phyloP scores from a whole-genome alignment of 2,888 invertebrate species.

The Zelleria hepariella region DNA sequence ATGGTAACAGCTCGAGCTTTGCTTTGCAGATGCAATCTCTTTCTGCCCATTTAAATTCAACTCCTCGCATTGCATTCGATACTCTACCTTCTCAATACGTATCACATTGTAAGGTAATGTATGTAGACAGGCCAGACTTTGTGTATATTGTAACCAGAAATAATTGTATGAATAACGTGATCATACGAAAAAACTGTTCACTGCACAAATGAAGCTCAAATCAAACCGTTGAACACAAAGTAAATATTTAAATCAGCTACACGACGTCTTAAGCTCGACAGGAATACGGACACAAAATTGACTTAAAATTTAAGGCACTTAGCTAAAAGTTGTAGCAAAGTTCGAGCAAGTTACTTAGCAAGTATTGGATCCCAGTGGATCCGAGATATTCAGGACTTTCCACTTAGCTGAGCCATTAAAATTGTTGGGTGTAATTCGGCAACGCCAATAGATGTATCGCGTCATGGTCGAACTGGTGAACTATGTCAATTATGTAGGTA shows the following conservation, averaged over 20 bases:
- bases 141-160: too few species aligned
- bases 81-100: too few species aligned
- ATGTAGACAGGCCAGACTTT: too few species aligned
- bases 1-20: background rate
- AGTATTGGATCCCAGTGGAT: conserved; percentile 31
- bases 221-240: background rate
- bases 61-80: too few species aligned
- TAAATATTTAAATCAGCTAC: conserved; percentile 1
- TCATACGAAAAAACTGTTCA: background rate
- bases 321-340: conserved; percentile 40
- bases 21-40: background rate
- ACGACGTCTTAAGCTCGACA: background rate
- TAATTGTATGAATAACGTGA: too few species aligned
- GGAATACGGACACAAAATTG: conserved; percentile 35
- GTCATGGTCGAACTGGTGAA: background rate
- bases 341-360: conserved; percentile 35
- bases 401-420: conserved; percentile 2
- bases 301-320: conserved; percentile 60
- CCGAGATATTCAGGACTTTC: conserved; percentile 1
- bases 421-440: background rate
- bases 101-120: too few species aligned
- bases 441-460: background rate
- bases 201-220: background rate
- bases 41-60: background rate
- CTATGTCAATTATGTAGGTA: background rate